Evolutionary conservation across 2,113 vertebrate species (phyloP).

Genomic region (Willisornis vidua): DNA sequence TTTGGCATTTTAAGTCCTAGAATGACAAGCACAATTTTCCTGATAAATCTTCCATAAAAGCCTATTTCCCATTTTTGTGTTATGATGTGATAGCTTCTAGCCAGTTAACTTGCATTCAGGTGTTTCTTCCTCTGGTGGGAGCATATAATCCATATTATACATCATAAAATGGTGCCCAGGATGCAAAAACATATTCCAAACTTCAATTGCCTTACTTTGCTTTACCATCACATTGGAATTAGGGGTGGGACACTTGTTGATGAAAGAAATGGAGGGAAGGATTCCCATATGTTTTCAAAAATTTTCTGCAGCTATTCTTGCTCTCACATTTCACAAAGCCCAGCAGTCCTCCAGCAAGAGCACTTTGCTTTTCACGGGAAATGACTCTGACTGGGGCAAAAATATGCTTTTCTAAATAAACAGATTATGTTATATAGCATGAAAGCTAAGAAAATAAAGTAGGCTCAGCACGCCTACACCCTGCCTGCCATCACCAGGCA

Average conservation of each 20-base stretch:
- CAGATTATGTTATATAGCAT: constrained; percentile 51
- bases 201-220: not conserved
- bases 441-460: constrained; percentile 12
- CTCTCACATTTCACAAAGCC: constrained; percentile 62
- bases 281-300: constrained; percentile 42
- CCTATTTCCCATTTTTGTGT: not conserved
- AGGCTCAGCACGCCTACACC: not conserved
- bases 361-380: constrained; percentile 59
- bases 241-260: constrained; percentile 10
- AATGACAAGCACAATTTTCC: not conserved
- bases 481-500: not conserved
- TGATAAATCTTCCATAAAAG: not conserved
- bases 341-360: constrained; percentile 53
- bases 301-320: constrained; percentile 54
- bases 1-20: not conserved
- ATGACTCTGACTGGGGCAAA: constrained; percentile 60
- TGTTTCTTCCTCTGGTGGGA: not conserved
- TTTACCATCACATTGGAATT: constrained; percentile 24
- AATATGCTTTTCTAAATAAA: constrained; percentile 67
- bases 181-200: not conserved
- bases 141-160: not conserved
- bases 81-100: not conserved
- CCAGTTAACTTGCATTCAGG: not conserved
- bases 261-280: constrained; percentile 20
- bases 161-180: not conserved